Evolutionary conservation across 1,140 invertebrate genomes (phyloP), one percentile per base, ranked within the genome.

Genomic region (Camponotus pennsylvanicus): DNA sequence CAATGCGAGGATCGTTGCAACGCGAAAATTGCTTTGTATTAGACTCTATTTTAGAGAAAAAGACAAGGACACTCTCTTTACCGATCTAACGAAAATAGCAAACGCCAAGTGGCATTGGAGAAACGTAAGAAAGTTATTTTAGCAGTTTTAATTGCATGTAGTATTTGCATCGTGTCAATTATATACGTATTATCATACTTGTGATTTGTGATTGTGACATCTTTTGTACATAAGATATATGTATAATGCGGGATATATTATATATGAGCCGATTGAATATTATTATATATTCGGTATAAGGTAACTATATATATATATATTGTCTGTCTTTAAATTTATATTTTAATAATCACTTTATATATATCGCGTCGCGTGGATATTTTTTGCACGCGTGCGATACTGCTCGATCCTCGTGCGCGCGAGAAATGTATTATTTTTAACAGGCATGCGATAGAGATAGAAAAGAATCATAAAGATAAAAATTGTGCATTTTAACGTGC

Each of bases 161-260:
- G 73, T 80, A 89, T 87, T 90, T 92, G 82, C 76, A 88, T 88
- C 69, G 52, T 90, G 91, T 93, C 92, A 92, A 93, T 93, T 93
- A 88, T 71, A 87, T 89, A 90, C 77, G 88, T 79, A 91, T 86
- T 85, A 92, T 86, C 69, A 66, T 88, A 91, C 49, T 89, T 83
- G 70, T 90, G 79, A 92, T 87, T 86, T 92, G 91, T 91, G 86
- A 91, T 88, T 66, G 90, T 91, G 89, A 91, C 91, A 91, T 92
- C 83, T 89, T 89, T 90, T 87, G 77, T 90, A 87, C 32, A 86
- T 91, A 90, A 61, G 61, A 83, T 52, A 52, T 52, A 52, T 78
- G 82, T 85, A 85, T 78, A 78, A 59, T 66, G 40, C 49, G 61
- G 52, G 45, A 32, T 64, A 49, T 49, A 49, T 52, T 52, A 49